These are phyloP conservation scores for Sclerodermus sp. DNA, from an alignment of 2,888 invertebrate genomes.

Conservation along the genomic window DNA sequence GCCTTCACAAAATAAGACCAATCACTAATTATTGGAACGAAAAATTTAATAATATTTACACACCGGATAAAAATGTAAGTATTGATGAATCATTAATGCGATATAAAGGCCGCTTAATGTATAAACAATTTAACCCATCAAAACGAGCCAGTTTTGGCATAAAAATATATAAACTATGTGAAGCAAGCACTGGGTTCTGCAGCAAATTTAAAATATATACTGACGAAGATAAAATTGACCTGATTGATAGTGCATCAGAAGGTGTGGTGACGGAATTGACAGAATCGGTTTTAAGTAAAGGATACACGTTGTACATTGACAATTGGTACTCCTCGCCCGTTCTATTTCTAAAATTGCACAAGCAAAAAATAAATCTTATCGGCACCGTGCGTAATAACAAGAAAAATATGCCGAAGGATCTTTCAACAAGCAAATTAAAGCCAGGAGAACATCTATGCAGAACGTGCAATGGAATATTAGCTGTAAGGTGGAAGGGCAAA, in stretches of 20 bases:
- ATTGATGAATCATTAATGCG: slow-evolving; percentile 21
- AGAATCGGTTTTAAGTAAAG: slow-evolving; percentile 14
- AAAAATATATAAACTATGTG: slow-evolving; percentile 19
- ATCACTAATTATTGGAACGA: slow-evolving; percentile 36
- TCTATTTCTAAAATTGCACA: slow-evolving; percentile 17
- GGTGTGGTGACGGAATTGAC: slow-evolving; percentile 16
- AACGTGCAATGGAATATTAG: slow-evolving; percentile 14
- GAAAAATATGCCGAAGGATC: slow-evolving; percentile 19
- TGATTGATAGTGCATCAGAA: slow-evolving; percentile 16
- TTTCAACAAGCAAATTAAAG: not conserved
- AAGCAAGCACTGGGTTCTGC: slow-evolving; percentile 11
- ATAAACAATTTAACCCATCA: slow-evolving; percentile 33
- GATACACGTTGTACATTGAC: slow-evolving; percentile 11
- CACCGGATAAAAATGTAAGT: slow-evolving; percentile 17
- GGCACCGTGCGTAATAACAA: slow-evolving; percentile 15
- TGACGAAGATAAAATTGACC: slow-evolving; percentile 14
- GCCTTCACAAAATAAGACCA: slow-evolving; percentile 32
- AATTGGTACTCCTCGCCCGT: slow-evolving; percentile 17
- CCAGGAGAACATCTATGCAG: not conserved
- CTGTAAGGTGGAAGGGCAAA: slow-evolving; percentile 23
- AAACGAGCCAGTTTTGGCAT: slow-evolving; percentile 18
- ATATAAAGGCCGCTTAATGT: slow-evolving; percentile 15
- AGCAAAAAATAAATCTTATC: slow-evolving; percentile 15
- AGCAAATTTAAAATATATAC: slow-evolving; percentile 14
- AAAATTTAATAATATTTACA: slow-evolving; percentile 33